Percentiles rank a stretch among this genome's conserved stretches.
phyloP scores from a whole-genome alignment of 2,113 vertebrate species.

The Lepidothrix coronata region DNA sequence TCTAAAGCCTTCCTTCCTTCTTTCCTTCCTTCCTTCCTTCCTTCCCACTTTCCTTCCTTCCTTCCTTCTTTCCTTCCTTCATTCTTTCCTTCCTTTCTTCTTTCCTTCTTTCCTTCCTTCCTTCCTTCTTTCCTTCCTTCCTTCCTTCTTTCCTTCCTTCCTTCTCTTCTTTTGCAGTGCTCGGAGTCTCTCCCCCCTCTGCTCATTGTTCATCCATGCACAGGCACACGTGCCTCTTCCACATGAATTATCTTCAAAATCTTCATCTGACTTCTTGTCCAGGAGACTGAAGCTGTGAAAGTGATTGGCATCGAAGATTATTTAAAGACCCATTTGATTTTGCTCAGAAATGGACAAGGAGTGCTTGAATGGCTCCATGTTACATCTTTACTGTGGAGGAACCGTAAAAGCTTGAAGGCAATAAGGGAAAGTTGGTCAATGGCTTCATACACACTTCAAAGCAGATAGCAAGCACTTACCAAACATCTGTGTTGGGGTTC shows the following conservation, averaged over 20 bases:
- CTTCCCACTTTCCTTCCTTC: too few relatives aligned
- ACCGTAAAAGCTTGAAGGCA: background rate
- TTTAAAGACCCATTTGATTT: background rate
- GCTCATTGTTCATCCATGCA: background rate
- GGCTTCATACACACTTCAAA: background rate
- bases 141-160: fast-evolving
- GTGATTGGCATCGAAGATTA: background rate
- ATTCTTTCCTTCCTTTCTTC: too few relatives aligned
- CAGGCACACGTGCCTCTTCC: background rate
- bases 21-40: too few relatives aligned
- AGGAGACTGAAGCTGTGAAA: background rate
- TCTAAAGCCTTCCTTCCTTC: background rate
- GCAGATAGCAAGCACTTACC: background rate
- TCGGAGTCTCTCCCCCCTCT: background rate
- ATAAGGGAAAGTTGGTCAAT: background rate
- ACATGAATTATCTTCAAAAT: background rate
- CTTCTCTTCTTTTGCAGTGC: fast-evolving
- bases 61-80: background rate
- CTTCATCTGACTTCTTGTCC: background rate
- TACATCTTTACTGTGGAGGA: background rate
- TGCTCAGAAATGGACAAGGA: background rate
- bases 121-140: too few relatives aligned
- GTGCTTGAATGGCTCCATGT: background rate
- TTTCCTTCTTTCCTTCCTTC: too few relatives aligned
- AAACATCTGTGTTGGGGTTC: fast-evolving